Base-by-base conservation (phyloP, 2,888 invertebrate species). In the Polia nebulosa region DNA sequence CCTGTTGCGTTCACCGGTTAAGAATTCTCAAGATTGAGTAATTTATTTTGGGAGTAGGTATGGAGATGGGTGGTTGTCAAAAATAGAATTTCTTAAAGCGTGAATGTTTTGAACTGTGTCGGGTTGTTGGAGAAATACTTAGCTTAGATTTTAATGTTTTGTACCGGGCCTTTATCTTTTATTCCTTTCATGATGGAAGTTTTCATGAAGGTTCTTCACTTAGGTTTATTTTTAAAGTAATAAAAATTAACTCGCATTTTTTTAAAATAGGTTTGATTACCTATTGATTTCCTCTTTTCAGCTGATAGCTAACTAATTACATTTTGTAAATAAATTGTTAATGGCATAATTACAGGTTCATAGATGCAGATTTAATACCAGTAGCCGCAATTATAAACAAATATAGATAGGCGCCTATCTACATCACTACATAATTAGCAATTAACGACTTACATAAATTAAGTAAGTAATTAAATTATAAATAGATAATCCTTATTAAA, bases 1-100 rank as follows among this genome's bases (percentile, higher is more conserved):
- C 76, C 77, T 81, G 81, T 80, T 79, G 78, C 74, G 53, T 75
- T 70, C 29, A 57, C 72, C 69, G 71, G 76, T 72, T 62, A 68
- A 63, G 34, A 76, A 59, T 69, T 74, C 65, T 79, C 67, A 81
- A 77, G 79, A 72, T 39, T 66, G 72, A 44, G 56, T 49, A 51
- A 72, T 65, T 63, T 77, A 74, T 62, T 76, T 67, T 53, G 52
- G 36, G 57, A 58, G 32, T 62, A 59, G 32, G 36, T 60, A 67
- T 66, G 41, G 32, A 55, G 47, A 66, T 71, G 32, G 51, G 22
- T 22, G 34, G 13, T 29, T 64, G 29, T 49, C 36, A 47, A 61
- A 59, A 64, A 76, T 57, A 76, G 44, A 70, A 44, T 61, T 70
- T 49, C 20, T 45, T 76, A 44, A 29, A 47, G 29, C 53, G 65